Conservation (phyloP, 1,140 invertebrate species). For the Aphaenogaster floridana region DNA sequence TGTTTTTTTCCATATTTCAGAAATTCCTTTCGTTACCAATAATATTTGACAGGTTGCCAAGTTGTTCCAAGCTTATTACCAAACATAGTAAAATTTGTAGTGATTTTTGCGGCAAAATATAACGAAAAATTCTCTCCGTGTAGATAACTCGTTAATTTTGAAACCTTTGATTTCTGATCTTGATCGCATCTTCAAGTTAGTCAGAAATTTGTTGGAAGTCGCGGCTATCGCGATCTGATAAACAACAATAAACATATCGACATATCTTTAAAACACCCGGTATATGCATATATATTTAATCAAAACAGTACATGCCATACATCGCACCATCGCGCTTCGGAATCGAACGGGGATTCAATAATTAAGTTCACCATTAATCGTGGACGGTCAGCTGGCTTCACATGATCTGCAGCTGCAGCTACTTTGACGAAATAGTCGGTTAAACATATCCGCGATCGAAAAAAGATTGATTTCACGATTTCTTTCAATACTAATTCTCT, state of each 20-base stretch:
- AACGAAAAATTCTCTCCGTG: too few relatives aligned
- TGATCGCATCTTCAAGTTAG: background rate
- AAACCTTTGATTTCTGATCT: background rate
- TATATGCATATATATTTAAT: conserved; percentile 53
- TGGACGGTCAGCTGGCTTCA: conserved; percentile 80
- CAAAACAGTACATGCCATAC: background rate
- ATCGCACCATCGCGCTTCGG: background rate
- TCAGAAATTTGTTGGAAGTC: background rate
- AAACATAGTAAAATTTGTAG: too few relatives aligned
- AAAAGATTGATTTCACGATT: conserved; percentile 14
- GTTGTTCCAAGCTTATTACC: too few relatives aligned
- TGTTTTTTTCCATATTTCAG: too few relatives aligned
- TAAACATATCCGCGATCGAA: conserved; percentile 40
- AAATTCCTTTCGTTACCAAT: too few relatives aligned
- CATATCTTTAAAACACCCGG: conserved; percentile 38
- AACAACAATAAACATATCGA: background rate
- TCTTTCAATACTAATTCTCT: background rate
- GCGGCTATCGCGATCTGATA: background rate
- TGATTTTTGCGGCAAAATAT: too few relatives aligned
- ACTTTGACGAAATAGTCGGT: conserved; percentile 63
- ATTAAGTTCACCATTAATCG: conserved; percentile 85
- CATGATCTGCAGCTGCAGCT: conserved; percentile 65
- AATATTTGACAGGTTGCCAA: too few relatives aligned
- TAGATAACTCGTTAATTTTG: background rate
- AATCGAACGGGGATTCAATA: conserved; percentile 67